Evolutionary conservation across 2,113 vertebrate species (phyloP), one percentile per base, ranked within the genome.

Genomic region (Gallinago media): DNA sequence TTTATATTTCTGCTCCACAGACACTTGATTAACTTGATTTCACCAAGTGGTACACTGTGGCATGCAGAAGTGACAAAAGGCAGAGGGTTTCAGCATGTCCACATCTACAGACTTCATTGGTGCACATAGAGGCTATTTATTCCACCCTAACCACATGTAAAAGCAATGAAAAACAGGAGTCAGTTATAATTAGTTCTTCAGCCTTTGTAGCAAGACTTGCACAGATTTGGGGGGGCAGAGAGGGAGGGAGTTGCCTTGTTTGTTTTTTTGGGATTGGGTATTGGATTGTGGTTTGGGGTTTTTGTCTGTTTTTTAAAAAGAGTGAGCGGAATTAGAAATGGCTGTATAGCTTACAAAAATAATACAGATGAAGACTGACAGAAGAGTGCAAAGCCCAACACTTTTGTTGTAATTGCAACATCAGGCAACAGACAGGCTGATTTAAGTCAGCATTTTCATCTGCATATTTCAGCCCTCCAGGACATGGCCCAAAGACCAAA

Each of bases 401-500:
- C 12, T 77, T 70, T 38, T 49, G 44, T 54, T 79, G 71, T 56
- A 91, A 92, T 81, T 70, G 74, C 68, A 92, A 67, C 38, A 82
- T 84, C 72, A 95, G 66, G 70, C 78, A 81, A 15, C 15, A 21
- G 71, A 70, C 44, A 88, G 36, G 20, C 34, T 89, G 74, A 93
- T 90, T 89, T 62, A 91, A 94, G 81, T 56, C 75, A 96, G 50
- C 52, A 15, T 81, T 55, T 89, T 80, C 52, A 73, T 65, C 65
- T 32, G 12, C 76, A 11, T 55, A 66, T 49, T 87, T 72, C 54
- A 85, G 67, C 59, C 52, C 75, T 93, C 27, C 16, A 84, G 75
- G 49, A 85, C 29, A 49, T n/a, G 56, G 61, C 25, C 78, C 54
- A 61, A 42, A 71, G 27, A 58, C 31, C 14, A 74, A 56, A 92